Evolutionary conservation across 2,797 vertebrate genomes (phyloP).

Genomic region (Phrynocephalus guinanensis): DNA sequence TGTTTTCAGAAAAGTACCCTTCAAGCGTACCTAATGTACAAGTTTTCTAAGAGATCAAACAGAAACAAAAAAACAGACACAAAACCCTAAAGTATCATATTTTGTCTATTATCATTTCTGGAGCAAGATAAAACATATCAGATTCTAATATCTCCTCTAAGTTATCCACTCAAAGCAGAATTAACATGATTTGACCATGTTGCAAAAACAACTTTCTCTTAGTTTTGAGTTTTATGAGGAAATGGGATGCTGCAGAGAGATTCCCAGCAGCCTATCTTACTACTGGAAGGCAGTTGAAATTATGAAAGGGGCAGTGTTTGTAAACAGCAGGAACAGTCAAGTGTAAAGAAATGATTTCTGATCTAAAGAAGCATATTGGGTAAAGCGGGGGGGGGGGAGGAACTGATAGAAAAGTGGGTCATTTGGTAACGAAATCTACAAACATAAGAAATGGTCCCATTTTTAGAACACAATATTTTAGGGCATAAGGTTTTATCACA

Average conservation of each 20-base stretch:
- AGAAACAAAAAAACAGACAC: background rate
- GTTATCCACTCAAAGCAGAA: background rate
- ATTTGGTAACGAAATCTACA: background rate
- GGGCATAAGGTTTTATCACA: no score
- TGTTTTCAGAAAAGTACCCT: background rate
- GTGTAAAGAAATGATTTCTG: background rate
- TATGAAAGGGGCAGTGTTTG: background rate
- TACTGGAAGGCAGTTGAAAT: background rate
- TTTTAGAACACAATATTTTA: background rate
- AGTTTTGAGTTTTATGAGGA: background rate
- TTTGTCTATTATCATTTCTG: background rate
- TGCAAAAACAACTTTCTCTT: background rate
- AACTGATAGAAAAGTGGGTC: background rate
- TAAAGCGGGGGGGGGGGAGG: background rate
- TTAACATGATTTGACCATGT: background rate
- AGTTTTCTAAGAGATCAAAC: slow-evolving; percentile 14
- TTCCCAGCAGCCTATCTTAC: background rate
- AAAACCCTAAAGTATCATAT: background rate
- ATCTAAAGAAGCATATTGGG: background rate
- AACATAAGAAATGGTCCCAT: background rate
- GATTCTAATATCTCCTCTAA: background rate
- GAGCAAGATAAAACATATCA: background rate
- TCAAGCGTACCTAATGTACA: background rate
- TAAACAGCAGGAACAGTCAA: background rate
- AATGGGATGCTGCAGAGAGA: background rate